phyloP scores from a whole-genome alignment of 2,797 vertebrate genomes.

The Rhinogobio ventralis region DNA sequence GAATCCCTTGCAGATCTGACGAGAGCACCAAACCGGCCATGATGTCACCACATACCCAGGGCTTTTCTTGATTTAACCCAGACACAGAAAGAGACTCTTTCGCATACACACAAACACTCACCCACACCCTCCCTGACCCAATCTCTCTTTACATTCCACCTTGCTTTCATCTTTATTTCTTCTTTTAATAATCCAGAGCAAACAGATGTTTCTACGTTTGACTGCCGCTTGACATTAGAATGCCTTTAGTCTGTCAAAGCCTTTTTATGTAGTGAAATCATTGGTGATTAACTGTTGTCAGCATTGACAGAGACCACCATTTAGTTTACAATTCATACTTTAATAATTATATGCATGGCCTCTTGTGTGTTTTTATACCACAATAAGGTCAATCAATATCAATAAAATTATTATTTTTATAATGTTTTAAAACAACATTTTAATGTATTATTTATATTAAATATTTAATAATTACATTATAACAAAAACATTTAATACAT shows the following conservation, averaged over 20 bases:
- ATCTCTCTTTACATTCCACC: constrained; percentile 25
- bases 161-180: constrained; percentile 28
- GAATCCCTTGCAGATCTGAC: constrained; percentile 60
- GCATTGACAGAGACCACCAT: background rate
- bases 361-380: background rate
- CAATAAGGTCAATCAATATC: background rate
- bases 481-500: no score
- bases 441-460: background rate
- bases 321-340: background rate
- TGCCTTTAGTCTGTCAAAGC: background rate
- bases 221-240: background rate
- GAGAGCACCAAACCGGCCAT: constrained; percentile 55
- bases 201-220: constrained; percentile 35
- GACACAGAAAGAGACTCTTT: constrained; percentile 32
- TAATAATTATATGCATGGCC: background rate
- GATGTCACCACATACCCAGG: constrained; percentile 63
- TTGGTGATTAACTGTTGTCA: background rate
- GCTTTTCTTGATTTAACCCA: constrained; percentile 60
- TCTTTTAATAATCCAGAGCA: constrained; percentile 27
- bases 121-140: constrained; percentile 14
- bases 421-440: background rate
- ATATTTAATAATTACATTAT: background rate
- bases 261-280: background rate
- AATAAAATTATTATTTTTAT: background rate
- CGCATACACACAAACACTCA: constrained; percentile 36